Conservation (phyloP, 2,797 vertebrate species). For the Tolypeutes matacus region DNA sequence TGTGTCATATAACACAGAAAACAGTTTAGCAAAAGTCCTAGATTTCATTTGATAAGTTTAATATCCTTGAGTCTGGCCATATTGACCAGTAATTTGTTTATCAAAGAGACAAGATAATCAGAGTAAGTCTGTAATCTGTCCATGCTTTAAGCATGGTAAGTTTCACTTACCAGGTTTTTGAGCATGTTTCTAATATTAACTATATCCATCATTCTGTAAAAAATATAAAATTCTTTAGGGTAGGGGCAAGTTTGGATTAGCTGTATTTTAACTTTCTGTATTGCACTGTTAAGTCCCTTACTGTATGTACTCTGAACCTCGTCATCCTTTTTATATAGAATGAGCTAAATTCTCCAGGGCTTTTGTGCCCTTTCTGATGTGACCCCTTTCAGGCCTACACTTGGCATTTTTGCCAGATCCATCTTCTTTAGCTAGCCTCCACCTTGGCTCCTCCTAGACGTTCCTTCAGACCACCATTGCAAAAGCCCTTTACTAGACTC, state of each 20-base stretch:
- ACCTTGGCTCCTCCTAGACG: not conserved
- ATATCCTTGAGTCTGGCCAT: not conserved
- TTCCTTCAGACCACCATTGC: not conserved
- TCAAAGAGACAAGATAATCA: not conserved
- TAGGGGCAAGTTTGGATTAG: not conserved
- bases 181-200: not conserved
- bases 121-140: not conserved
- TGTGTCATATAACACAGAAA: constrained; percentile 6
- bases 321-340: not conserved
- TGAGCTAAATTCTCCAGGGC: not conserved
- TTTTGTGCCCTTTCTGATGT: not conserved
- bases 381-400: not conserved
- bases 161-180: not conserved
- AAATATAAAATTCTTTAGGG: not conserved
- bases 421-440: not conserved
- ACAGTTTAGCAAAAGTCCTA: not conserved
- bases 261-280: not conserved
- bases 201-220: not conserved
- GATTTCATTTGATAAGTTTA: not conserved
- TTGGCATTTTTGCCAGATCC: not conserved
- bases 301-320: not conserved
- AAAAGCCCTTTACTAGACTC: not conserved
- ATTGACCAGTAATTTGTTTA: not conserved
- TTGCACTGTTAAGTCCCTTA: not conserved
- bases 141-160: not conserved